A percentile compares a stretch with the other conserved stretches of the same genome.
Conservation (phyloP, 2,797 vertebrate genomes). For the Eulemur rubriventer region DNA sequence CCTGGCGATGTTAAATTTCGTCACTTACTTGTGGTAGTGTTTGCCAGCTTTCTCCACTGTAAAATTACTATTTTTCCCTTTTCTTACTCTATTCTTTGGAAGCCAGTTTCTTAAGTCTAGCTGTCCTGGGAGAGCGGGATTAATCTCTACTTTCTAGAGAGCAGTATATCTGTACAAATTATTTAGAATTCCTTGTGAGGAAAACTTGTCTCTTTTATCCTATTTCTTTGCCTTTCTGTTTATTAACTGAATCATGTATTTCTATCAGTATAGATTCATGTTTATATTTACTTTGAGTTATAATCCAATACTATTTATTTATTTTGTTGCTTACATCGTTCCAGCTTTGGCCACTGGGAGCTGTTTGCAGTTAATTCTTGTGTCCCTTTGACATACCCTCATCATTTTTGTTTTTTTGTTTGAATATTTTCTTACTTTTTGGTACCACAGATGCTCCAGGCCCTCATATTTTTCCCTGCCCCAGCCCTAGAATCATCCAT, state of each 20-base stretch:
- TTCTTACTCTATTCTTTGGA: not conserved
- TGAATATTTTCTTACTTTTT: not conserved
- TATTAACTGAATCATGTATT: not conserved
- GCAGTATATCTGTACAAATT: accelerated
- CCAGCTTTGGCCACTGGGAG: not conserved
- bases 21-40: not conserved
- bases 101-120: not conserved
- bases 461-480: not conserved
- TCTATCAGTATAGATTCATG: not conserved
- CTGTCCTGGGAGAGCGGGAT: no score
- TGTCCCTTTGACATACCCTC: not conserved
- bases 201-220: not conserved
- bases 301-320: not conserved
- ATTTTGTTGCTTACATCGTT: not conserved
- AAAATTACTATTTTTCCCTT: not conserved
- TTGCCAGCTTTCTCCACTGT: not conserved
- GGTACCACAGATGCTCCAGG: accelerated
- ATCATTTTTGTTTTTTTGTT: not conserved
- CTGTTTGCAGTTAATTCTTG: not conserved
- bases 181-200: not conserved
- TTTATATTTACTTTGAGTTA: not conserved
- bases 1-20: no score
- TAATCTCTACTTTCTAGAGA: not conserved
- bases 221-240: not conserved
- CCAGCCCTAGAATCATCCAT: not conserved